A percentile compares a stretch with the other conserved stretches of the same genome.
phyloP scores from a whole-genome alignment of 2,113 vertebrate genomes.

The Ovibos moschatus region DNA sequence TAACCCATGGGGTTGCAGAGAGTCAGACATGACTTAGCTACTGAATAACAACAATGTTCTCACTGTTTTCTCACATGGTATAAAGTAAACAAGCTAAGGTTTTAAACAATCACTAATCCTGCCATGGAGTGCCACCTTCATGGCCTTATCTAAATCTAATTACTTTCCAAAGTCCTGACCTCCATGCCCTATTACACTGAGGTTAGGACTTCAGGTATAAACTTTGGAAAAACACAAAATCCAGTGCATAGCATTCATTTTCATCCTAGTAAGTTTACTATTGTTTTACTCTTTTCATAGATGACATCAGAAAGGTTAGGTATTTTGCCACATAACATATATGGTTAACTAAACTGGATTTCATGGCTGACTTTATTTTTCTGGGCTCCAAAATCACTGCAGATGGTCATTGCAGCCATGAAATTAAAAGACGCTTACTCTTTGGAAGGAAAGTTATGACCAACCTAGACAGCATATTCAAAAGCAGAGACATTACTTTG shows the following conservation, averaged over 20 bases:
- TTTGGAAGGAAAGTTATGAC: too few species aligned
- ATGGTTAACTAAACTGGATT: neutral
- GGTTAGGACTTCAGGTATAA: neutral
- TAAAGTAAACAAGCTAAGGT: neutral
- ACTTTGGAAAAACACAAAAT: neutral
- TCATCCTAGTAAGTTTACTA: neutral
- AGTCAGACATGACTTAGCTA: neutral
- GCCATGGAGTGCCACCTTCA: neutral
- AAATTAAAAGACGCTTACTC: too few species aligned
- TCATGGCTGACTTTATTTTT: neutral
- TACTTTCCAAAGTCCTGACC: neutral
- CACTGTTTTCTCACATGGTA: neutral
- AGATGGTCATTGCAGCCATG: too few species aligned
- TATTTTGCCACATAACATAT: neutral
- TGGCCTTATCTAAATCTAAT: neutral
- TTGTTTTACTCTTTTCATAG: neutral
- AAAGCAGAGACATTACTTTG: too few species aligned
- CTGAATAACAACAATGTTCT: neutral
- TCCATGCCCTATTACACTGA: neutral
- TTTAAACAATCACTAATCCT: neutral
- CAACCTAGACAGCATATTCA: too few species aligned
- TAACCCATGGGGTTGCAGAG: neutral
- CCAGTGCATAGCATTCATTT: neutral
- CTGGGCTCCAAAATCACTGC: too few species aligned
- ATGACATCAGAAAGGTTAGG: neutral